Conservation (phyloP, 2,113 vertebrate species). For the Mesocricetus auratus region DNA sequence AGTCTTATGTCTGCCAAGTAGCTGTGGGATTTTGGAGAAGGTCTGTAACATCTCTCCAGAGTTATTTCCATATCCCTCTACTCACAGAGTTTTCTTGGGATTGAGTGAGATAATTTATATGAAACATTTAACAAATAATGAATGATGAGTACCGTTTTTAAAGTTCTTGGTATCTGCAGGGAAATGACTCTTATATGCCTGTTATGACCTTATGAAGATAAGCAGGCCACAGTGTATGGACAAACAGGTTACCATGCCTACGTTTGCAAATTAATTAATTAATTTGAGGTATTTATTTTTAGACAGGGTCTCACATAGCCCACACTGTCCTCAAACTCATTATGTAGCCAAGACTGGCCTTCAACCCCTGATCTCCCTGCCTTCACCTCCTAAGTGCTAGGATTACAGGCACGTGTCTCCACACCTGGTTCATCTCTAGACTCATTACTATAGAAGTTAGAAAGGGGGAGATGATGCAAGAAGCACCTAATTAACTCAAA, state of each 20-base stretch:
- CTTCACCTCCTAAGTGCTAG: background rate
- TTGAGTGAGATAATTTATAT: background rate
- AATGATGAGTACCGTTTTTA: background rate
- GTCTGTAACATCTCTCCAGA: background rate
- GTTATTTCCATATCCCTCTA: background rate
- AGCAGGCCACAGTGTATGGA: background rate
- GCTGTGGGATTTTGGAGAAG: background rate
- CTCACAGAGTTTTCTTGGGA: background rate
- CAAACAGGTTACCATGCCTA: background rate
- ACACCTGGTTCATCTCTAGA: background rate
- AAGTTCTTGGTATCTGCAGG: background rate
- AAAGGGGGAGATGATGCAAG: background rate
- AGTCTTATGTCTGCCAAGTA: slow-evolving; percentile 17
- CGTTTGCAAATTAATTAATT: background rate
- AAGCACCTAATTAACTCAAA: background rate
- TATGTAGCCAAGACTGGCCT: background rate
- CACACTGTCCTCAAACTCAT: background rate
- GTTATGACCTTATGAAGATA: background rate
- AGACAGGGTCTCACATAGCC: background rate
- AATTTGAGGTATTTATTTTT: background rate
- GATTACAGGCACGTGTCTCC: background rate
- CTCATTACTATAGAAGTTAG: background rate
- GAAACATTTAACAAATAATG: background rate
- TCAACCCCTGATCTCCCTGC: background rate
- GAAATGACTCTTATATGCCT: background rate